Conservation (phyloP, 2,113 vertebrate genomes). For the Colinus virginianus region DNA sequence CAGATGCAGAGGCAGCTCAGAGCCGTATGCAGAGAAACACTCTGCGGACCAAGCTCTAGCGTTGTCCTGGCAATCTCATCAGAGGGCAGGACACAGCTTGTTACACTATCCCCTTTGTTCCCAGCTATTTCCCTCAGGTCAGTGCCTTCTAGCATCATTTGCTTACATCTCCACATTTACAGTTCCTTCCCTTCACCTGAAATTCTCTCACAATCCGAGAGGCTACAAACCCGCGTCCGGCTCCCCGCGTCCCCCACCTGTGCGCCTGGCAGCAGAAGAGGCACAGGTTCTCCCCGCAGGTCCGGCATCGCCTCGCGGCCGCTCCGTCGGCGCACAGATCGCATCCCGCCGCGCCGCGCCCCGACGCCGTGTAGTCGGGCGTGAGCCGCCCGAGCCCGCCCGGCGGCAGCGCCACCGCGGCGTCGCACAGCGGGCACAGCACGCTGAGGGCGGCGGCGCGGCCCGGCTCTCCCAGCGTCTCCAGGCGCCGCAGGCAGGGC, state of each 20-base stretch:
- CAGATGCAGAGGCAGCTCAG: neutral
- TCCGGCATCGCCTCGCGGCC: constrained; percentile 86
- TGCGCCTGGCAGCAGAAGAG: constrained; percentile 93
- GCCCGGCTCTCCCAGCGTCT: constrained; percentile 74
- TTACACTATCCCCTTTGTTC: neutral
- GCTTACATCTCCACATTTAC: neutral
- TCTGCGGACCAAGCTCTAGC: neutral
- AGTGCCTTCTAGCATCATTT: neutral
- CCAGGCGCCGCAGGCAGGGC: constrained; percentile 83
- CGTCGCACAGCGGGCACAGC: constrained; percentile 89
- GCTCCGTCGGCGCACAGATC: constrained; percentile 88
- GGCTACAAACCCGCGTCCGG: neutral
- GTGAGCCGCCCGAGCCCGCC: constrained; percentile 82
- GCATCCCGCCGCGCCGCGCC: constrained; percentile 79
- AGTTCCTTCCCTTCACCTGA: neutral
- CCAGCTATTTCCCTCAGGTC: neutral
- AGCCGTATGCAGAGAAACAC: neutral
- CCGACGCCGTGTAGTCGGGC: constrained; percentile 86
- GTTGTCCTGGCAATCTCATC: neutral
- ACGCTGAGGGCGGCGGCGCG: constrained; percentile 67
- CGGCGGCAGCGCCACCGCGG: constrained; percentile 85
- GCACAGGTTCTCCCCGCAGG: constrained; percentile 87
- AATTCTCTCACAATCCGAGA: neutral
- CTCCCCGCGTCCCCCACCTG: constrained; percentile 79
- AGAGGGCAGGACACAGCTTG: neutral